Evolutionary conservation across 2,797 vertebrate genomes (phyloP).

Genomic region (Sparus aurata): DNA sequence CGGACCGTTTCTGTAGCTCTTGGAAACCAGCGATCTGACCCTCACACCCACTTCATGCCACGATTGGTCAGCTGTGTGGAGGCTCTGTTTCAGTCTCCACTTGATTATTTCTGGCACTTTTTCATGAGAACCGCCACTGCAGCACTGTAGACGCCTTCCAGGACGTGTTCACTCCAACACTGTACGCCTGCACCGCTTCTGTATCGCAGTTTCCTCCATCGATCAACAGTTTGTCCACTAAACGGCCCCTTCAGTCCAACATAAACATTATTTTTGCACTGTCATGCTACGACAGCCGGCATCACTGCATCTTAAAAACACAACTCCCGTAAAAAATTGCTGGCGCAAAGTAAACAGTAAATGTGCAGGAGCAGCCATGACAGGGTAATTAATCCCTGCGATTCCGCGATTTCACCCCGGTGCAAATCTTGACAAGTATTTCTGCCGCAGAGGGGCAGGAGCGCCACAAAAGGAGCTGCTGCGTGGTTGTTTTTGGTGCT

Average conservation of each 20-base stretch:
- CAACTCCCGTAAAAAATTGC: slow-evolving; percentile 46
- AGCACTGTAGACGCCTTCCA: background rate
- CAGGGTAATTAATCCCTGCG: slow-evolving; percentile 71
- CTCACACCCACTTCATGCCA: background rate
- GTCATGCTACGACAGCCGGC: slow-evolving; percentile 50
- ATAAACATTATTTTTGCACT: slow-evolving; percentile 31
- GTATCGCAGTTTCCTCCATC: slow-evolving; percentile 5
- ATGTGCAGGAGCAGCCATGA: slow-evolving; percentile 60
- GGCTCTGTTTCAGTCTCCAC: background rate
- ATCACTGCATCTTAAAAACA: slow-evolving; percentile 66
- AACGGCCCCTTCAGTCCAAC: slow-evolving; percentile 27
- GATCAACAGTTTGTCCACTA: slow-evolving; percentile 53
- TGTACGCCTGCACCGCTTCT: too few relatives aligned
- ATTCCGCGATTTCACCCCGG: slow-evolving; percentile 56
- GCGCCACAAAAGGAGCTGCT: slow-evolving; percentile 70
- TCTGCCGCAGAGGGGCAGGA: slow-evolving; percentile 55
- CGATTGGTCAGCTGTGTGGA: background rate
- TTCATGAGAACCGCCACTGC: background rate
- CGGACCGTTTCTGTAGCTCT: background rate
- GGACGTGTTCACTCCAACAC: background rate
- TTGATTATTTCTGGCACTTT: background rate
- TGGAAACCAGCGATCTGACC: background rate
- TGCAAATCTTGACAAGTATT: slow-evolving; percentile 71
- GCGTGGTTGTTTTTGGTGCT: slow-evolving; percentile 76
- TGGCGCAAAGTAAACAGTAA: slow-evolving; percentile 51